phyloP scores from a whole-genome alignment of 2,797 vertebrate species.

The Hylomyscus alleni region DNA sequence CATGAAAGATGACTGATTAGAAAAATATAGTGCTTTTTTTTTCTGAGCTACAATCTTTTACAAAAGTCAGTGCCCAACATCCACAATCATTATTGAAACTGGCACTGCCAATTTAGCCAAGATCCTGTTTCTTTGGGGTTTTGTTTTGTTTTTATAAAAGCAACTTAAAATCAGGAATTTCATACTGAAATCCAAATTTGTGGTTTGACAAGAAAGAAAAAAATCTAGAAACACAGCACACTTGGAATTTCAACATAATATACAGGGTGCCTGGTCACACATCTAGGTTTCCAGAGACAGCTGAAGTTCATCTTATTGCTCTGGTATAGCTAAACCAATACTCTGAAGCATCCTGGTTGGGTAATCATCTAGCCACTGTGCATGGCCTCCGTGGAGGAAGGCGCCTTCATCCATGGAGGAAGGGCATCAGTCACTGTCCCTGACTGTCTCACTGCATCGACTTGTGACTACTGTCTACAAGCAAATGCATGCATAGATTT shows the following conservation, averaged over 20 bases:
- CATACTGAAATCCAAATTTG: not conserved
- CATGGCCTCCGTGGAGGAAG: no score
- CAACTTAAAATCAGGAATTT: not conserved
- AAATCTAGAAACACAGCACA: constrained; percentile 25
- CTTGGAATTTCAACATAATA: not conserved
- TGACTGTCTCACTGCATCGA: not conserved
- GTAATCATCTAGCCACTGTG: not conserved
- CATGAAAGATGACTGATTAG: not conserved
- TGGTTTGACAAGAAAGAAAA: constrained; percentile 54
- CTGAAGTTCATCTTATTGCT: not conserved
- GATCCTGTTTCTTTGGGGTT: not conserved
- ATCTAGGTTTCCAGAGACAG: not conserved
- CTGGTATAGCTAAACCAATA: not conserved
- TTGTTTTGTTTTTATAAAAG: constrained; percentile 18
- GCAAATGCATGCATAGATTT: no score
- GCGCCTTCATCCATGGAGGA: no score
- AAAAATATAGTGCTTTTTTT: not conserved
- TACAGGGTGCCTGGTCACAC: not conserved
- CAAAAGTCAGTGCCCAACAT: not conserved
- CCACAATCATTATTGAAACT: not conserved
- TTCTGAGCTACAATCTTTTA: not conserved
- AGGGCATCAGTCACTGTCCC: not conserved
- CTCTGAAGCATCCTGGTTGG: not conserved
- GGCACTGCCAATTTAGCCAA: not conserved
- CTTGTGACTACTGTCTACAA: not conserved